phyloP scores from a whole-genome alignment of 1,140 invertebrate species.

The Apis mellifera region Amel_HAv3.1 CM009941.2:2516001-2516500 shows the following conservation, averaged over 20 bases:
- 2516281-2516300: not conserved
- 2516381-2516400: too few species aligned
- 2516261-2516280: not conserved
- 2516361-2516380: too few species aligned
- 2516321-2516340: too few species aligned
- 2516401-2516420: too few species aligned
- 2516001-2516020: conserved; percentile 70
- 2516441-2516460: too few species aligned
- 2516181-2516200: not conserved
- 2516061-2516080: conserved; percentile 64
- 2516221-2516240: too few species aligned
- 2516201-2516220: not conserved
- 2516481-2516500: too few species aligned
- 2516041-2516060: conserved; percentile 71
- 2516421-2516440: too few species aligned
- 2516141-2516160: not conserved
- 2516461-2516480: too few species aligned
- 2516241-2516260: too few species aligned
- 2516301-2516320: too few species aligned
- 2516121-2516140: not conserved
- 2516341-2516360: too few species aligned
- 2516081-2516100: conserved; percentile 57
- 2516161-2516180: not conserved
- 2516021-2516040: conserved; percentile 71
- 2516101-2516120: conserved; percentile 54